Evolutionary conservation across 2,113 vertebrate genomes (phyloP), one percentile per base, ranked within the genome.

Genomic region (Jaculus jaculus): DNA sequence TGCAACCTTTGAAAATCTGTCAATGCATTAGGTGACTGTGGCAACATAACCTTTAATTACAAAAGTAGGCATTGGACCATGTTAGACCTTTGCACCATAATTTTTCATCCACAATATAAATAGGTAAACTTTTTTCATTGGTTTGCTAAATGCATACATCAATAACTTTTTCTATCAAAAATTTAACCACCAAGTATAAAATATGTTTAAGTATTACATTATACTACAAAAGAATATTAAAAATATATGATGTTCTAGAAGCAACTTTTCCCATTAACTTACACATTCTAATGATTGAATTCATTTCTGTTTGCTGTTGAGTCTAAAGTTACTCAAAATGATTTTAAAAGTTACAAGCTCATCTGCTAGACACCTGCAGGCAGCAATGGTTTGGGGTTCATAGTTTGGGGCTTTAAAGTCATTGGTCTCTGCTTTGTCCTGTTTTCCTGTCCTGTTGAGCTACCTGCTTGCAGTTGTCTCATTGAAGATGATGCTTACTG

Each of bases 191-290:
- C 60, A 78, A 87, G 87, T 85, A 65, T 80, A 87, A 93, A 89
- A 75, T 77, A 74, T 63, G 72, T 30, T 86, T 88, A 86, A 89
- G 34, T 91, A 42, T 88, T 63, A 78, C 12, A 82, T n/a, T 47
- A n/a, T 32, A 89, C 69, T 51, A 39, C 37, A 89, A 74, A 89
- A 54, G n/a, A 58, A 54, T 71, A 89, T 79, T 84, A 69, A 78
- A 77, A 66, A 95, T 86, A 74, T 81, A 61, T 60, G 17, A 72
- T 94, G 80, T 47, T 90, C 17, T 23, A 71, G 32, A 37, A 89
- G 83, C 8, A 90, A 74, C 34, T 79, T 95, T 95, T 75, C 39
- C 68, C 61, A 80, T 74, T 90, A 74, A 92, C 17, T 85, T 66
- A 84, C 58, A 21, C 10, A 66, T 28, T 83, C 73, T 87, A 37